Conservation (phyloP, 2,888 invertebrate genomes). For the Sisyra nigra region DNA sequence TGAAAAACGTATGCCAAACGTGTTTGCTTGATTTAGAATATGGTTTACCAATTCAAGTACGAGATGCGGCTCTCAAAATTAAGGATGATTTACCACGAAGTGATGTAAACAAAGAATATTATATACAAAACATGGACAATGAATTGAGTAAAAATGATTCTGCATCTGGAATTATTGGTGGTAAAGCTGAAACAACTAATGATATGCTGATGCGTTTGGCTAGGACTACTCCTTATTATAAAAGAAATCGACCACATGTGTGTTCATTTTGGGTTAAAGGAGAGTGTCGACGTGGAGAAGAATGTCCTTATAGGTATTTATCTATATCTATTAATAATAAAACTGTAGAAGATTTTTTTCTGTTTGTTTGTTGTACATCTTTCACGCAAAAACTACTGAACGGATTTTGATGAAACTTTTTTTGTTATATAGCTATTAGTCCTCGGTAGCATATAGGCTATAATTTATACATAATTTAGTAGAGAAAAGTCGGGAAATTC, state of each 20-base stretch:
- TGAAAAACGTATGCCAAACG: conserved; percentile 94
- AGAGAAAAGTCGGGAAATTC: too few species aligned
- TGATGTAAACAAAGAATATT: conserved; percentile 90
- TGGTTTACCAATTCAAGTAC: conserved; percentile 62
- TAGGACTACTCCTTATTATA: conserved; percentile 87
- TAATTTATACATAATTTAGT: too few species aligned
- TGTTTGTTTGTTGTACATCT: too few species aligned
- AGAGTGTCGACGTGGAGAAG: conserved; percentile 89
- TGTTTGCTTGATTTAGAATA: conserved; percentile 89
- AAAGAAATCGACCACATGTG: conserved; percentile 86
- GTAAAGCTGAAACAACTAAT: conserved; percentile 59
- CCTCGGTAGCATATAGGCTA: too few species aligned
- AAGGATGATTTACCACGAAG: conserved; percentile 84
- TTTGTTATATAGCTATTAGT: too few species aligned
- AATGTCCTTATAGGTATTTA: conserved; percentile 62
- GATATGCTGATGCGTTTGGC: conserved; percentile 78
- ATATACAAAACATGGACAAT: conserved; percentile 78
- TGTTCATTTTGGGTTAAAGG: conserved; percentile 99
- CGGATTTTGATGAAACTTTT: too few species aligned
- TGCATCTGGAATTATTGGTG: conserved; percentile 41
- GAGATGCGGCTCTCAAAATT: conserved; percentile 80
- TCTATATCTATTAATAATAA: not conserved
- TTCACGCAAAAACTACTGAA: too few species aligned
- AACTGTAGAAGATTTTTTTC: not conserved
- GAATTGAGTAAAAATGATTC: conserved; percentile 23